Percentiles rank a stretch among this genome's conserved stretches.
These are phyloP conservation scores for Monochamus alternatus DNA, from an alignment of 2,888 invertebrate species.

Conservation along the genomic window DNA sequence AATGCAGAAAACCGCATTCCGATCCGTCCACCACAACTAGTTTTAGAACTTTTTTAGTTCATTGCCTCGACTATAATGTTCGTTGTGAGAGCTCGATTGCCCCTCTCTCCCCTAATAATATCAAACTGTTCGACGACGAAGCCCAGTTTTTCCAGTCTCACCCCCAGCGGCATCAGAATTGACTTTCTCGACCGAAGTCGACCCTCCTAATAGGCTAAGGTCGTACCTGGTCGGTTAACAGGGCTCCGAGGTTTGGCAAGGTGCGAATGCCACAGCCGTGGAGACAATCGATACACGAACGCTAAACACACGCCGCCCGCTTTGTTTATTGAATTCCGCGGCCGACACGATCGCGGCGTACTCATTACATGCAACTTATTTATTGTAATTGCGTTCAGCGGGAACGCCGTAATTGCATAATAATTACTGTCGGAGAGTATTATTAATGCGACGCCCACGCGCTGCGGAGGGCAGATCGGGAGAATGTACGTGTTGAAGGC, in stretches of 20 bases:
- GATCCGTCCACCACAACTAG: too few relatives aligned
- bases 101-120: too few relatives aligned
- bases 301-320: conserved; percentile 16
- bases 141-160: neutral
- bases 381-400: conserved; percentile 10
- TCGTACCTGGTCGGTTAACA: too few relatives aligned
- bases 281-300: neutral
- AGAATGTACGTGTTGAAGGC: neutral
- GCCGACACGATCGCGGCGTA: neutral
- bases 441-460: conserved; percentile 48
- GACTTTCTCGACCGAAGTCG: too few relatives aligned
- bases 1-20: too few relatives aligned
- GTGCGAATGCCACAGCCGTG: neutral
- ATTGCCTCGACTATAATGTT: too few relatives aligned
- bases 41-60: too few relatives aligned
- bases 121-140: too few relatives aligned
- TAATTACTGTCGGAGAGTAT: conserved; percentile 47
- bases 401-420: conserved; percentile 39
- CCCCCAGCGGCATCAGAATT: neutral
- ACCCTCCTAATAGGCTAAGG: too few relatives aligned
- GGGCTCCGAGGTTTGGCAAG: neutral
- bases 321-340: conserved; percentile 18
- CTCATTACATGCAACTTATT: conserved; percentile 12
- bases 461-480: neutral
- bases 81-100: too few relatives aligned